Percentiles rank a stretch among this genome's conserved stretches.
phyloP scores from a whole-genome alignment of 1,140 invertebrate species.

The Acyrthosiphon pisum region DNA sequence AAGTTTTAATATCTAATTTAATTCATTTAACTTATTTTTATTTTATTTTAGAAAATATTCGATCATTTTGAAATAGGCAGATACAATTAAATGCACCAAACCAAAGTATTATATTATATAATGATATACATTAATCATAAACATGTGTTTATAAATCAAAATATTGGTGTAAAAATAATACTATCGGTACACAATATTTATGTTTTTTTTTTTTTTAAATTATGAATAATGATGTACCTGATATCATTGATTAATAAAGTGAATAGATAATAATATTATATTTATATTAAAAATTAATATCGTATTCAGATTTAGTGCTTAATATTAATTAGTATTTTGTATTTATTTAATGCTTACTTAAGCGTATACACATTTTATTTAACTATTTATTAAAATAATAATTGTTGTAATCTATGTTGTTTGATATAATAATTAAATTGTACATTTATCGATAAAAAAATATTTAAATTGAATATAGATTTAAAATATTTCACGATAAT shows the following conservation, averaged over 20 bases:
- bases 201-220: neutral
- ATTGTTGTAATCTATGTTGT: neutral
- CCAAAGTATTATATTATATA: neutral
- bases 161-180: constrained; percentile 16
- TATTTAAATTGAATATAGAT: neutral
- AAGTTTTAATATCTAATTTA: neutral
- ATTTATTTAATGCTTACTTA: neutral
- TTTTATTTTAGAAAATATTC: neutral
- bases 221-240: neutral
- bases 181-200: constrained; percentile 13
- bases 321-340: neutral
- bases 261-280: neutral
- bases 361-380: neutral
- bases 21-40: neutral
- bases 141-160: neutral
- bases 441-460: neutral
- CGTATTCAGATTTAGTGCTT: neutral
- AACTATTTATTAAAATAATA: neutral
- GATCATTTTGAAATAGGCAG: neutral
- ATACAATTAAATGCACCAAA: neutral
- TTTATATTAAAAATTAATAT: neutral
- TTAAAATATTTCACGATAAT: neutral
- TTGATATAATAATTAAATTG: neutral
- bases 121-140: neutral
- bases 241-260: neutral